Conservation (phyloP, 2,797 vertebrate genomes). For the Pangasius sanitwongsei region DNA sequence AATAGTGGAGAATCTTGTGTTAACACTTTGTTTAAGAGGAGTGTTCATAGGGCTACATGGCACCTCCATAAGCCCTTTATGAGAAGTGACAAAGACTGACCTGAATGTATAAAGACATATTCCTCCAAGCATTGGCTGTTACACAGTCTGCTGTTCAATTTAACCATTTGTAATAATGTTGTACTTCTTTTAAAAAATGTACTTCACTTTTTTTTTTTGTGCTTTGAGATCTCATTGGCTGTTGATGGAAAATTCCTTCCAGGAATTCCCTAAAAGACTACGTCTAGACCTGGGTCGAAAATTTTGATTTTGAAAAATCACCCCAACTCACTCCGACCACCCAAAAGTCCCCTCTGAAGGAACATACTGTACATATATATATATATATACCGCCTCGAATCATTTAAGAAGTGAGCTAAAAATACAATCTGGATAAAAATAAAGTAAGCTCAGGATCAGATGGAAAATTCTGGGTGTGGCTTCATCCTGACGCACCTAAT, state of each 20-base stretch:
- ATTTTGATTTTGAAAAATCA: not conserved
- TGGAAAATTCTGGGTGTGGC: constrained; percentile 58
- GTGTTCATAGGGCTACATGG: not conserved
- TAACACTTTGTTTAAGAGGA: not conserved
- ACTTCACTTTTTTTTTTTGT: too few species aligned
- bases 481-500: constrained; percentile 60
- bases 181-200: too few species aligned
- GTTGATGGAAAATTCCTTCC: not conserved
- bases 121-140: not conserved
- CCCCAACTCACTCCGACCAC: not conserved
- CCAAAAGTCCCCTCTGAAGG: not conserved
- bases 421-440: not conserved
- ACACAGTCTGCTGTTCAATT: too few species aligned
- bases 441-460: not conserved
- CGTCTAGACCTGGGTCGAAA: not conserved
- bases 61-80: not conserved
- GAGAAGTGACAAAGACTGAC: not conserved
- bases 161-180: too few species aligned
- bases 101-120: not conserved
- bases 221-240: not conserved
- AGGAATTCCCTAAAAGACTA: not conserved
- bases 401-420: too few species aligned
- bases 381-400: too few species aligned
- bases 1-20: not conserved
- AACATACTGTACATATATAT: too few species aligned